A percentile compares a stretch with the other conserved stretches of the same genome.
These are phyloP conservation scores for Limanda limanda DNA, from an alignment of 2,113 vertebrate species.

Conservation along the genomic window DNA sequence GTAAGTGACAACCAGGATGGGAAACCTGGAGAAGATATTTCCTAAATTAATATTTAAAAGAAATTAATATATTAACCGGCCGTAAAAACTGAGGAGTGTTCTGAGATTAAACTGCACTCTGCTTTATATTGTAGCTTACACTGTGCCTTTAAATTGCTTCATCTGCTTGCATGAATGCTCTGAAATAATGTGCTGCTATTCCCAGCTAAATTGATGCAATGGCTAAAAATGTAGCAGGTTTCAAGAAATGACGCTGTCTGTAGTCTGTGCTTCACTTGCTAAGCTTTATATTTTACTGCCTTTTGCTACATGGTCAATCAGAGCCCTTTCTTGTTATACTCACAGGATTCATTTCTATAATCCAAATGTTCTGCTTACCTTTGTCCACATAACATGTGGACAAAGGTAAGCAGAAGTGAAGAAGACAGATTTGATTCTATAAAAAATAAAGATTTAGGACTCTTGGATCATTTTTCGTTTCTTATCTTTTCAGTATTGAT, in stretches of 20 bases:
- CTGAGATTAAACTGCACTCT: slow-evolving; percentile 3
- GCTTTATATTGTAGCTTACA: slow-evolving; percentile 48
- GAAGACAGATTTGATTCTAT: no score
- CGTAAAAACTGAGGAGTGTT: background rate
- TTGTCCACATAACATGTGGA: no score
- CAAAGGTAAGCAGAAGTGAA: background rate
- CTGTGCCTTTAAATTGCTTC: background rate
- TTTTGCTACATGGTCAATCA: slow-evolving; percentile 12
- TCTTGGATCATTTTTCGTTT: no score
- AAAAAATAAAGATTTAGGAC: no score
- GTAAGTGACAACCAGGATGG: background rate
- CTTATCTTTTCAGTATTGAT: no score
- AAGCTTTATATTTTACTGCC: background rate
- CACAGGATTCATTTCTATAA: background rate
- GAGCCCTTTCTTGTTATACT: background rate
- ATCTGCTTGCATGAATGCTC: background rate
- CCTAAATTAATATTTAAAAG: background rate
- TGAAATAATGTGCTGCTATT: slow-evolving; percentile 7
- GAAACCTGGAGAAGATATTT: background rate
- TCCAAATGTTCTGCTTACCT: no score
- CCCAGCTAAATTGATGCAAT: background rate
- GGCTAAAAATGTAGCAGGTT: background rate
- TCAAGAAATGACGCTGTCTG: no score
- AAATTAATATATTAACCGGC: background rate
- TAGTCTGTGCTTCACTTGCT: background rate